Base-by-base conservation (phyloP, 2,797 vertebrate genomes). In the Merluccius polli region DNA sequence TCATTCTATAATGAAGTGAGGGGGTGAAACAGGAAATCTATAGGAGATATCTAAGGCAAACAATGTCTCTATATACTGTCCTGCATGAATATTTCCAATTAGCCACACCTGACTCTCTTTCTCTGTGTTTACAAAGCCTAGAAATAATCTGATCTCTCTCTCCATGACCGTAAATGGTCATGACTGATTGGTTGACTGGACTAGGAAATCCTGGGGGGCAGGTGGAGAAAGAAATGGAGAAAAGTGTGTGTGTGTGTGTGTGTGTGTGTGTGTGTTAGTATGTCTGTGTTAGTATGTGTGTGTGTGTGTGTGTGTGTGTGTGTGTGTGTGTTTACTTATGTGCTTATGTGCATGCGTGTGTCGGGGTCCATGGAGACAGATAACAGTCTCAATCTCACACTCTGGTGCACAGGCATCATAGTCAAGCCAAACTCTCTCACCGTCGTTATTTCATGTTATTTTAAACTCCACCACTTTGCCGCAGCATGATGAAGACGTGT, bases 1-100 rank as follows among this genome's bases (percentile, higher is more conserved):
- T 59, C 21, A 9, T n/a, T 59, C n/a, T 82, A 74, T 65, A 78
- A 72, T 81, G 21, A 18, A 71, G 68, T 38, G 69, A 73, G 41
- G 18, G 11, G 72, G 78, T 73, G 35, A 67, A 73, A 18, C 16
- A 30, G 59, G 77, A 35, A 82, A 69, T n/a, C 16, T 83, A 74
- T 75, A 59, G 8, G 81, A 81, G 82, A 79, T n/a, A n/a, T 82
- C 75, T 41, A 83, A 79, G 24, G 30, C 36, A 24, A 32, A 2
- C 79, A 24, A 81, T 77, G 84, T 82, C 81, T 80, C 83, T 81
- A 76, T 85, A 85, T 75, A 79, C 77, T 72, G 21, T 77, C 52
- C 36, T 78, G 71, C 77, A 85, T 82, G 74, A 86, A 84, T 85
- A 85, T 87, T 88, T 86, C 75, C 81, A 86, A 79, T 80, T 82